Conservation (phyloP, 64 coral and sea anemone genomes). For the Porites lutea region DNA sequence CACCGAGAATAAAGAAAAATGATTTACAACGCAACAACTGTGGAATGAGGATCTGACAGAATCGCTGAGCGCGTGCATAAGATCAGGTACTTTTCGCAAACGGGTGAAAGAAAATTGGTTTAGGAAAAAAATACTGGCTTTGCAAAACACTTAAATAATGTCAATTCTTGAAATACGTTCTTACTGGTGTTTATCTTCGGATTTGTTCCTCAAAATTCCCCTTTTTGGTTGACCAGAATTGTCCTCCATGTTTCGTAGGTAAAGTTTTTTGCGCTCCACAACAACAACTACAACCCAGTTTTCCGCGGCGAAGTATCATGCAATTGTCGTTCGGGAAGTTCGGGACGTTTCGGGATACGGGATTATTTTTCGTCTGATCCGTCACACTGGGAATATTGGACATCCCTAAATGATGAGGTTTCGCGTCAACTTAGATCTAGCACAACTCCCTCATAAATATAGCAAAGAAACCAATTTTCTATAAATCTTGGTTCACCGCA, state of each 20-base stretch:
- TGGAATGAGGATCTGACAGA: too few relatives aligned
- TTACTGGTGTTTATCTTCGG: slow-evolving; percentile 81
- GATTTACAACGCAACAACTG: neutral
- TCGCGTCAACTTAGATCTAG: too few relatives aligned
- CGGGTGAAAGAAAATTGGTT: neutral
- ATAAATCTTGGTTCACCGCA: too few relatives aligned
- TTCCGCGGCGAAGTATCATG: neutral
- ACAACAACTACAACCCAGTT: neutral
- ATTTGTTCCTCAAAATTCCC: slow-evolving; percentile 67
- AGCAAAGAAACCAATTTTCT: too few relatives aligned
- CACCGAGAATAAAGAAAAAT: neutral
- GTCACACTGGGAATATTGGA: too few relatives aligned
- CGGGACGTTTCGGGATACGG: neutral
- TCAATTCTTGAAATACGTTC: neutral
- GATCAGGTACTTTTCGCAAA: slow-evolving; percentile 14
- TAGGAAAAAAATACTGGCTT: neutral
- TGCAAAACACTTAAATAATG: neutral
- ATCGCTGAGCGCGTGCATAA: neutral
- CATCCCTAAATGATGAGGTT: too few relatives aligned
- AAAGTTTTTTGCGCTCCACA: neutral
- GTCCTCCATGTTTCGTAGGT: neutral
- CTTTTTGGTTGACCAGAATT: slow-evolving; percentile 21
- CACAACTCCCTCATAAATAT: too few relatives aligned
- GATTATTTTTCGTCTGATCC: too few relatives aligned
- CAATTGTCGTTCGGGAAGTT: too few relatives aligned